Conservation (phyloP, 2,113 vertebrate species). For the Periophthalmodon schlosseri region DNA sequence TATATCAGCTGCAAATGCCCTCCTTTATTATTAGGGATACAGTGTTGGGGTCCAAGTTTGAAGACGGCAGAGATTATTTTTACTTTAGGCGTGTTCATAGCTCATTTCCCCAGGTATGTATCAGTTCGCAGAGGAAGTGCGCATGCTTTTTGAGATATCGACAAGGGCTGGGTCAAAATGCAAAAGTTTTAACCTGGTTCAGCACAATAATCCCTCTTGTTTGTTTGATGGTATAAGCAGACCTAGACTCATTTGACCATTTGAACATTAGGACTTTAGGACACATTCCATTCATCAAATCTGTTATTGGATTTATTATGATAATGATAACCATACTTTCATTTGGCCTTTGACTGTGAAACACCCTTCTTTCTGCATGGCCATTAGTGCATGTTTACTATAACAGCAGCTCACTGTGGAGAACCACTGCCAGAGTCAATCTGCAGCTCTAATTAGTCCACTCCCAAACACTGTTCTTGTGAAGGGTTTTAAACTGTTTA, state of each 20-base stretch:
- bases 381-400: neutral
- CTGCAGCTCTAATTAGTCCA: constrained; percentile 33
- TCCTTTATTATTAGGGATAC: constrained; percentile 47
- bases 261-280: neutral
- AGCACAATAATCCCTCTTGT: neutral
- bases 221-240: neutral
- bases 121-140: constrained; percentile 6
- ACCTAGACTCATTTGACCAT: neutral
- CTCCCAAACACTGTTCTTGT: constrained; percentile 28
- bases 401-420: constrained; percentile 17
- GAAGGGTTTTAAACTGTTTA: constrained; percentile 59
- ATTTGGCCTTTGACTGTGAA: neutral
- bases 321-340: neutral
- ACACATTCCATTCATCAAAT: neutral
- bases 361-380: neutral
- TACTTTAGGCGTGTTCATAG: constrained; percentile 23
- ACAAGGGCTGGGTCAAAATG: neutral
- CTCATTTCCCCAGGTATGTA: constrained; percentile 35
- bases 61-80: constrained; percentile 15
- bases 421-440: constrained; percentile 16
- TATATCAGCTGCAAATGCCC: constrained; percentile 65
- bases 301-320: neutral
- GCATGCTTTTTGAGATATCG: neutral
- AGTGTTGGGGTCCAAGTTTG: constrained; percentile 43
- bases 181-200: neutral